Evolutionary conservation across 2,113 vertebrate genomes (phyloP).

Genomic region (Athene noctua): DNA sequence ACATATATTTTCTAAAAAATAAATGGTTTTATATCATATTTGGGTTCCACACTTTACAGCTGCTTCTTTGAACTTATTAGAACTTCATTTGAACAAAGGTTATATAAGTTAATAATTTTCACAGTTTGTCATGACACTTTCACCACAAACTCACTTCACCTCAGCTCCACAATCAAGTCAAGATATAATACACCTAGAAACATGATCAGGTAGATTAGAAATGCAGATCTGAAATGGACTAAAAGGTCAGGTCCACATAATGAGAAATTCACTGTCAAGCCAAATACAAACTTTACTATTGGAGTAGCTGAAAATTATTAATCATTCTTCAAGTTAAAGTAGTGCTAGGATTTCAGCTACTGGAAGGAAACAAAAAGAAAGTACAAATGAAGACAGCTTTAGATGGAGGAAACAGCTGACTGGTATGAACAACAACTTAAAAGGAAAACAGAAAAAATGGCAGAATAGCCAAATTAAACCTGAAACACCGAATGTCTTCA

Average conservation of each 20-base stretch:
- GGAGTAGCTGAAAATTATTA: neutral
- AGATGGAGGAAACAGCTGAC: neutral
- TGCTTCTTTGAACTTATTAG: neutral
- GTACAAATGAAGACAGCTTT: neutral
- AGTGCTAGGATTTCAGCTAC: neutral
- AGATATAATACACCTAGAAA: neutral
- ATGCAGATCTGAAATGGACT: neutral
- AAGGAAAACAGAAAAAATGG: neutral
- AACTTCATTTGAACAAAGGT: neutral
- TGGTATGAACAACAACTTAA: neutral
- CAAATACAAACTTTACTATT: neutral
- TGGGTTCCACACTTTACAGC: neutral
- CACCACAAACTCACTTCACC: neutral
- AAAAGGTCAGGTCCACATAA: neutral
- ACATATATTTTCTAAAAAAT: neutral
- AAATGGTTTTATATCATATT: neutral
- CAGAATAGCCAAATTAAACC: neutral
- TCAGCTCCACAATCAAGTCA: neutral
- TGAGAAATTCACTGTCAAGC: neutral
- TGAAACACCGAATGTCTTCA: neutral
- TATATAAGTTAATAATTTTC: neutral
- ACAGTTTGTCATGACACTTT: neutral
- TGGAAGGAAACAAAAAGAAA: neutral
- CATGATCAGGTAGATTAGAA: neutral
- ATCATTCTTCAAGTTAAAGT: neutral